Conservation (phyloP, 2,113 vertebrate species). For the Hepsetus odoe region DNA sequence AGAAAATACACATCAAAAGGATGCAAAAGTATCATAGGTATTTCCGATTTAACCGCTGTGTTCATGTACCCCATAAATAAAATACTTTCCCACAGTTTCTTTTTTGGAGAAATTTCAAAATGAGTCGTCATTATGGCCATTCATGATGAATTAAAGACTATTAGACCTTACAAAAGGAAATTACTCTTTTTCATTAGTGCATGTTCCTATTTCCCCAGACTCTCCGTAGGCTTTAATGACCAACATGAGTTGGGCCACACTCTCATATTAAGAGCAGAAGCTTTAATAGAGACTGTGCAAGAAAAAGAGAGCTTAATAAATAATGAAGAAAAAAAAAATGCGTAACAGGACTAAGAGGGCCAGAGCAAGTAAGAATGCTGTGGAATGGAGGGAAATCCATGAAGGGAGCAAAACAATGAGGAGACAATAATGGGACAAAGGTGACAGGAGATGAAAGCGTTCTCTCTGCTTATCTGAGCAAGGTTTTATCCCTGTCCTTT, state of each 20-base stretch:
- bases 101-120: background rate
- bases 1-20: background rate
- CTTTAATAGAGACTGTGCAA: conserved; percentile 5
- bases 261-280: background rate
- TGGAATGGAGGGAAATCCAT: conserved; percentile 58
- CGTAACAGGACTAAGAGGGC: background rate
- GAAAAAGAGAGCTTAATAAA: background rate
- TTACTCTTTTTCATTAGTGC: background rate
- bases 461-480: conserved; percentile 56
- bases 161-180: conserved; percentile 13
- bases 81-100: background rate
- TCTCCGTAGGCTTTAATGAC: background rate
- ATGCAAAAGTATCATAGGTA: background rate
- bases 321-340: background rate
- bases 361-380: conserved; percentile 57
- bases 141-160: conserved; percentile 16
- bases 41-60: too few species aligned
- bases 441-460: conserved; percentile 51
- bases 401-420: conserved; percentile 52
- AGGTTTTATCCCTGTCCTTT: conserved; percentile 47
- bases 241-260: background rate
- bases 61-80: background rate
- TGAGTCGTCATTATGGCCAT: background rate
- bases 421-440: conserved; percentile 50
- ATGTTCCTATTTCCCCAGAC: background rate